Conservation (phyloP, 2,113 vertebrate species). For the Aldabrachelys gigantea region DNA sequence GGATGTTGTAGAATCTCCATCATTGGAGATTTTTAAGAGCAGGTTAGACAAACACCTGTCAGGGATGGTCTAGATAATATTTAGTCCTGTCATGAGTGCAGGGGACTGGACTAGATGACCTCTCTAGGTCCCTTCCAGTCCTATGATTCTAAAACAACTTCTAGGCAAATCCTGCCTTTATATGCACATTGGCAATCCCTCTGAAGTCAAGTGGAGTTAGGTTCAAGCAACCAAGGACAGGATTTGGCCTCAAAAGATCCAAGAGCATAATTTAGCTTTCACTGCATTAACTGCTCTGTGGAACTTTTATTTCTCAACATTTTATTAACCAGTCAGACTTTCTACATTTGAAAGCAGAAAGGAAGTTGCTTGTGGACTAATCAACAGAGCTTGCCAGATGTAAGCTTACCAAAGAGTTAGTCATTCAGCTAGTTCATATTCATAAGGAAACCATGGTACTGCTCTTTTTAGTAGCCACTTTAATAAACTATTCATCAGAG, state of each 20-base stretch:
- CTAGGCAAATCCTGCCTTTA: not conserved
- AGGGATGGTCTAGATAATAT: too few relatives aligned
- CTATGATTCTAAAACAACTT: not conserved
- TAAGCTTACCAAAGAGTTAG: conserved; percentile 46
- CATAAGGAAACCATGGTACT: not conserved
- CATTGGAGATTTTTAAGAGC: too few relatives aligned
- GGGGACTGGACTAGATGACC: too few relatives aligned
- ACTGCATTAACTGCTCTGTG: not conserved
- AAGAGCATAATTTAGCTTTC: conserved; percentile 42
- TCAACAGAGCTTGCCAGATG: conserved; percentile 44
- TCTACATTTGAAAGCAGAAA: conserved; percentile 21
- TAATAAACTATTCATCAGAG: not conserved
- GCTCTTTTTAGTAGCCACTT: not conserved
- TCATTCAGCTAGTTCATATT: conserved; percentile 48
- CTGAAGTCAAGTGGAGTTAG: not conserved
- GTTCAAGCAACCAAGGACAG: not conserved
- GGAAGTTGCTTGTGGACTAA: conserved; percentile 38
- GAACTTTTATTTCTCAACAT: conserved; percentile 39
- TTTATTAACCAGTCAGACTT: conserved; percentile 33
- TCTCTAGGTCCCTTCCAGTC: too few relatives aligned
- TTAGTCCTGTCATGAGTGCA: too few relatives aligned
- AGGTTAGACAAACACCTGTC: too few relatives aligned
- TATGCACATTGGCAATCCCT: not conserved
- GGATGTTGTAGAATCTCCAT: too few relatives aligned
- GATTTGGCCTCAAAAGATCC: conserved; percentile 16